A percentile compares a stretch with the other conserved stretches of the same genome.
These are phyloP conservation scores for Esox niger DNA, from an alignment of 2,113 vertebrate species.

Conservation along the genomic window DNA sequence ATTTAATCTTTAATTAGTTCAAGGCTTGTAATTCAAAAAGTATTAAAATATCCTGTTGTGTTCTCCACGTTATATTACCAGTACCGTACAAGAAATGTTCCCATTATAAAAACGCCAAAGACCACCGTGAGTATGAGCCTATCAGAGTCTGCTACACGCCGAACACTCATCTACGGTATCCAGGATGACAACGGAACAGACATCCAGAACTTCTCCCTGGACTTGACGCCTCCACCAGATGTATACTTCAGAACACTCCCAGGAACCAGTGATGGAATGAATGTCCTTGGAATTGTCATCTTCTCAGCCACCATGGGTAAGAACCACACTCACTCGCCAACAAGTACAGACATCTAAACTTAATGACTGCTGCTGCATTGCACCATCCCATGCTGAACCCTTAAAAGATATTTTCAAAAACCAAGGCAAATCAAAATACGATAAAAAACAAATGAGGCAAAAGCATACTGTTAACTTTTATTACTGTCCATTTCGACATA, in stretches of 20 bases:
- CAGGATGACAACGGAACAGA: constrained; percentile 88
- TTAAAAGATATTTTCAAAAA: no score
- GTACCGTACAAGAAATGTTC: constrained; percentile 90
- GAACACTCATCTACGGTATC: constrained; percentile 84
- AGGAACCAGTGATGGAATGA: constrained; percentile 93
- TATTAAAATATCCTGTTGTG: neutral
- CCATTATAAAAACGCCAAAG: constrained; percentile 76
- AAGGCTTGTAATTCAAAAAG: no score
- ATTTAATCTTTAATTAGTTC: neutral
- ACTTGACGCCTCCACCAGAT: constrained; percentile 90
- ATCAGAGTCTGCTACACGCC: constrained; percentile 73
- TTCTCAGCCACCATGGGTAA: constrained; percentile 97
- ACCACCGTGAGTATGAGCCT: constrained; percentile 46
- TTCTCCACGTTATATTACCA: constrained; percentile 53
- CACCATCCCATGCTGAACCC: no score
- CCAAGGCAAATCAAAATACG: no score
- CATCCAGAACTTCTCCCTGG: constrained; percentile 89
- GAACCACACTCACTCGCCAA: no score
- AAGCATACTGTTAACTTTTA: no score
- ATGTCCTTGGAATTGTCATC: constrained; percentile 95
- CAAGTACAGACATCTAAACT: no score
- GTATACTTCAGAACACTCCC: constrained; percentile 86
- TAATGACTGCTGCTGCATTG: no score
- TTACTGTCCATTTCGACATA: no score
- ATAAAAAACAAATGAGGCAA: no score